Base-by-base conservation (phyloP, 2,888 invertebrate species). In the Tenodera sinensis region DNA sequence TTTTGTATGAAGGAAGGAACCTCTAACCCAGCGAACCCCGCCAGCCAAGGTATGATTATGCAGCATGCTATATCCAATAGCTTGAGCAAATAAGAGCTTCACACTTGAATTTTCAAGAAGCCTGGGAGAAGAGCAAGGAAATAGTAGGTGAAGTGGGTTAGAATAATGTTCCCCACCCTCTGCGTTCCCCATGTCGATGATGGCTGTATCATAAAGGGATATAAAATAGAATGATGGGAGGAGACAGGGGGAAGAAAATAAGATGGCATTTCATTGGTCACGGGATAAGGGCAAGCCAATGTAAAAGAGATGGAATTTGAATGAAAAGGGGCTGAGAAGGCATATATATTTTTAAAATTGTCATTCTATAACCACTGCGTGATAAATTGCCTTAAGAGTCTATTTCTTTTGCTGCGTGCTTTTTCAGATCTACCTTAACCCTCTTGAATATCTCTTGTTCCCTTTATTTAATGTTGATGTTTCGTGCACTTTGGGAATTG, bases 131-230 rank as follows among this genome's bases (percentile, higher is more conserved):
- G 47, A 47, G 54, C 54, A 15, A 71, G 54, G 54, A 71, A 71
- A 71, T 71, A 71, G 54, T 71, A 25, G 54, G 81, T 71, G 86
- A 86, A 86, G 71, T 71, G 86, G 86, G 86, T 71, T 54, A 86
- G 81, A 47, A 28, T 71, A 28, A 86, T 81, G 71, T 86, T 3
- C 20, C 54, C 20, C 85, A n/a, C 81, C 71, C 7, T 71, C 71
- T 15, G 81, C 42, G 42, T 42, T 42, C 42, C 30, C 28, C 71
- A 54, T 86, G 86, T 81, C 71, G 86, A 81, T 86, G 86, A 81
- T 86, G 86, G 86, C 71, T 71, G 86, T 71, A 81, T 71, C 86
- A 47, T 30, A 81, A 86, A 71, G 86, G 86, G 28, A 85, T 34
- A 85, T 85, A 85, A 85, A 85, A 85, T 47, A 47, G 47, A 14